These are phyloP conservation scores for Fopius arisanus DNA, from an alignment of 1,140 invertebrate genomes.

Conservation along the genomic window DNA sequence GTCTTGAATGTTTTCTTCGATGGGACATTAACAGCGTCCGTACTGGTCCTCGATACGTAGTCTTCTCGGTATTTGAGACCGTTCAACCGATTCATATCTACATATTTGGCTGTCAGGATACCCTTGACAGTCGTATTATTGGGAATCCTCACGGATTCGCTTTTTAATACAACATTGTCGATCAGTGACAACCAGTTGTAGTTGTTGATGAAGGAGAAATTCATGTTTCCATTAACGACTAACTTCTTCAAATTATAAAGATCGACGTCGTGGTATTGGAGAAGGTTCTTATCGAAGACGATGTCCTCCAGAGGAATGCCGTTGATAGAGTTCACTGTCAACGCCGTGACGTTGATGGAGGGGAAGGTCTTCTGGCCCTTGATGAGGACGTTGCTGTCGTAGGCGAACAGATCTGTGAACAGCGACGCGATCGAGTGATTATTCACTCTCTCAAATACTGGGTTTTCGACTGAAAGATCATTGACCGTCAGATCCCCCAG, in stretches of 20 bases:
- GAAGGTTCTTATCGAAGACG: constrained; percentile 31
- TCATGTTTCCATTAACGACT: constrained; percentile 38
- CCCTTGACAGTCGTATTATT: constrained; percentile 40
- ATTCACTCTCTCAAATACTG: constrained; percentile 39
- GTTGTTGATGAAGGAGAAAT: constrained; percentile 37
- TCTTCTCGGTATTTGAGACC: constrained; percentile 44
- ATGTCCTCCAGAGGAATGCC: constrained; percentile 42
- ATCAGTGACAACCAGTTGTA: constrained; percentile 43
- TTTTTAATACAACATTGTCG: constrained; percentile 45
- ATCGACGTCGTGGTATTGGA: constrained; percentile 32
- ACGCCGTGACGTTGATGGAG: constrained; percentile 38
- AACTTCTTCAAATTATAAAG: constrained; percentile 43
- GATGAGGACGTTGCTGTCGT: constrained; percentile 24
- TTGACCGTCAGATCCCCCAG: constrained; percentile 42
- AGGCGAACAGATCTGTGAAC: constrained; percentile 11
- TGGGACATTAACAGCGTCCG: constrained; percentile 22
- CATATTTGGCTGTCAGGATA: constrained; percentile 39
- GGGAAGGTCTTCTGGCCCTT: constrained; percentile 41
- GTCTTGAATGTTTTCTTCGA: constrained; percentile 42
- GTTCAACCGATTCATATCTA: constrained; percentile 38
- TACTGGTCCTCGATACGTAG: constrained; percentile 34
- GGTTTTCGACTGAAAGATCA: constrained; percentile 39
- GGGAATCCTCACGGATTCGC: constrained; percentile 36
- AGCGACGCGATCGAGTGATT: constrained; percentile 31
- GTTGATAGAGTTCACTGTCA: constrained; percentile 44